A percentile compares a stretch with the other conserved stretches of the same genome.
Evolutionary conservation across 2,113 vertebrate genomes (phyloP).

Genomic region (Talpa occidentalis): DNA sequence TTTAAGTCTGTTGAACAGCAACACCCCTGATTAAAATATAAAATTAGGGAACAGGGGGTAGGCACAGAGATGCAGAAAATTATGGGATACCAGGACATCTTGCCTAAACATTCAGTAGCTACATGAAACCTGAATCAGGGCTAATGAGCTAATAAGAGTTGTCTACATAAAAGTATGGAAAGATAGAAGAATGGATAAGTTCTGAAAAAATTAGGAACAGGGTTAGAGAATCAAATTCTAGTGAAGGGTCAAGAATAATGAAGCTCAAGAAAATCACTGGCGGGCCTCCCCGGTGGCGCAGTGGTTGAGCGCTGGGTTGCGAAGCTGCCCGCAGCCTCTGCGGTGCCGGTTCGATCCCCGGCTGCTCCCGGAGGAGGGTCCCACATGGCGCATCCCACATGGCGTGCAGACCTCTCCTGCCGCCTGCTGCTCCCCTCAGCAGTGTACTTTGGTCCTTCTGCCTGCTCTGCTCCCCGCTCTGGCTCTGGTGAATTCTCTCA

Average conservation of each 20-base stretch:
- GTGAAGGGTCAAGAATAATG: not conserved
- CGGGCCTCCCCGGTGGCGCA: too few species aligned
- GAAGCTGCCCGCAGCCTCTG: too few species aligned
- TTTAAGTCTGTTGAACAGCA: slow-evolving; percentile 18
- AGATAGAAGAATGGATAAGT: not conserved
- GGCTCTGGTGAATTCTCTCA: too few species aligned
- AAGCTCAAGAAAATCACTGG: slow-evolving; percentile 16
- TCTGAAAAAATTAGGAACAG: not conserved
- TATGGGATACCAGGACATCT: not conserved
- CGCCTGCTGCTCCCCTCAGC: too few species aligned
- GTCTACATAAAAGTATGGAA: not conserved
- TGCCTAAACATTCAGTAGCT: not conserved
- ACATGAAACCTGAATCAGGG: not conserved
- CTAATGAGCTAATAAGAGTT: not conserved
- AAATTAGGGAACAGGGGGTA: not conserved
- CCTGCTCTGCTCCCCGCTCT: too few species aligned
- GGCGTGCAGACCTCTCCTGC: too few species aligned
- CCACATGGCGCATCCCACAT: too few species aligned
- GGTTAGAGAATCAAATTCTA: not conserved
- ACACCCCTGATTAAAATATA: slow-evolving; percentile 23
- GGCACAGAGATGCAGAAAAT: not conserved
- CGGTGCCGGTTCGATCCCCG: too few species aligned
- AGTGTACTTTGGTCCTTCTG: too few species aligned
- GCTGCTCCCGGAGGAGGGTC: too few species aligned
- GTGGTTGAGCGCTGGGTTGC: too few species aligned